Conservation (phyloP, 2,888 invertebrate genomes). For the Ptilodon capucinus region DNA sequence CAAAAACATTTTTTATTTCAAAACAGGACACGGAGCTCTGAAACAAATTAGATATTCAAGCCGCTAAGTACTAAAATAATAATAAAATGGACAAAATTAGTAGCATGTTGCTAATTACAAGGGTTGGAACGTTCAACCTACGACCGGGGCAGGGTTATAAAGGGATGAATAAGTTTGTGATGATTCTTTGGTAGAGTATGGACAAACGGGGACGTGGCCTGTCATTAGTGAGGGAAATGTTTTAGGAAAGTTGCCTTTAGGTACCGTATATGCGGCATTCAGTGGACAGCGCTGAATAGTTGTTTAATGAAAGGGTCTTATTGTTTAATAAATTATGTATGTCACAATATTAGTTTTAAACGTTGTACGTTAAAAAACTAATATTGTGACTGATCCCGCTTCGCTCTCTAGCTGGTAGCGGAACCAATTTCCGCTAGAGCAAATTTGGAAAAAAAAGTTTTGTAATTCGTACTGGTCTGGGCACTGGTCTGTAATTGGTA, state of each 20-base stretch:
- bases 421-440: no score
- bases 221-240: conserved; percentile 68
- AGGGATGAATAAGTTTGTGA: conserved; percentile 68
- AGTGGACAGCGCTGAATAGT: conserved; percentile 48
- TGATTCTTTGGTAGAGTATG: conserved; percentile 62
- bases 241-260: conserved; percentile 53
- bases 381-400: no score
- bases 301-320: conserved; percentile 58
- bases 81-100: conserved; percentile 48
- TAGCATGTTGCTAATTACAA: conserved; percentile 64
- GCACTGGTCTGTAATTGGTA: no score
- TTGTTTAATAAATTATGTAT: conserved; percentile 32
- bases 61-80: conserved; percentile 24
- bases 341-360: conserved; percentile 6
- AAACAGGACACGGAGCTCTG: not conserved
- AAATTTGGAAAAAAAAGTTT: no score
- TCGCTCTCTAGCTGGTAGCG: no score
- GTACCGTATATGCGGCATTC: conserved; percentile 11
- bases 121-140: conserved; percentile 57
- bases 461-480: no score
- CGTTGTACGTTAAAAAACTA: not conserved
- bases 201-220: conserved; percentile 50
- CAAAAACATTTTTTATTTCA: not conserved
- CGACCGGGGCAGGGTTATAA: conserved; percentile 44
- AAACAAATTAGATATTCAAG: conserved; percentile 6